Percentiles rank a stretch among this genome's conserved stretches.
Conservation (phyloP, 2,797 vertebrate species). For the Craterocephalus amniculus region DNA sequence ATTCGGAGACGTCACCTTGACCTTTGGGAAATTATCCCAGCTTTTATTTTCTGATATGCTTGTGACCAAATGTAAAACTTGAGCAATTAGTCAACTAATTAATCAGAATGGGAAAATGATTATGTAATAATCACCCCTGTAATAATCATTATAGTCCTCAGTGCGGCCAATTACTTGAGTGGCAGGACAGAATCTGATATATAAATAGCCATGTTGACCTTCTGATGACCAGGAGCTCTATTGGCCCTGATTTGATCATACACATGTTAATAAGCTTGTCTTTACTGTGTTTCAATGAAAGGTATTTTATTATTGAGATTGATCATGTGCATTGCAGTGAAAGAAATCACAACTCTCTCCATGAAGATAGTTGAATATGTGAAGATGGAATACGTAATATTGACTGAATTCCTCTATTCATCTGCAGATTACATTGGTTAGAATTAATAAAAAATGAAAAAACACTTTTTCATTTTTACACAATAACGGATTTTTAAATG, state of each 20-base stretch:
- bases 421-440: neutral
- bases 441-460: neutral
- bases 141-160: neutral
- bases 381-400: neutral
- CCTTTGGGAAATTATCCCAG: neutral
- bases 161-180: constrained; percentile 7
- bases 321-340: too few species aligned
- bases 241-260: neutral
- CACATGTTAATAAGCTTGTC: neutral
- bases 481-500: too few species aligned
- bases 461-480: too few species aligned
- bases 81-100: neutral
- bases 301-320: too few species aligned
- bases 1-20: neutral
- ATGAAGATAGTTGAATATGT: neutral
- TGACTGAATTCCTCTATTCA: neutral
- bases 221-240: neutral
- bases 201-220: neutral
- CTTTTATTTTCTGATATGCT: neutral
- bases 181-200: neutral
- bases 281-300: neutral
- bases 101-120: neutral
- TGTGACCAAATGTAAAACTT: neutral
- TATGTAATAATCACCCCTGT: neutral
- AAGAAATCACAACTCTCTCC: too few species aligned